These are phyloP conservation scores for Heliconius charithonia DNA, from an alignment of 2,888 invertebrate genomes.

Conservation along the genomic window DNA sequence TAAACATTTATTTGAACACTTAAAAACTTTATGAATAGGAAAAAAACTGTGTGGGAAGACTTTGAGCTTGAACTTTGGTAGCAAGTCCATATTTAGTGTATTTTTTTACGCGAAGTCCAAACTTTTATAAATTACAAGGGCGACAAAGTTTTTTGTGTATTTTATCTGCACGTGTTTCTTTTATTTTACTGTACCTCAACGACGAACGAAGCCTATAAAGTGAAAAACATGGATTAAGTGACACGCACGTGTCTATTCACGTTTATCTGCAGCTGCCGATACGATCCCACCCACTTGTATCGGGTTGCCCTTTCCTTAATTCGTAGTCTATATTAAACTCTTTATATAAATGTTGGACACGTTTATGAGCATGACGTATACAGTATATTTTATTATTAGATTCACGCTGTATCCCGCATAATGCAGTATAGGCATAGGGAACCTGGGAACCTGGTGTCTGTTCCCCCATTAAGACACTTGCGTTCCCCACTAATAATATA, in stretches of 20 bases:
- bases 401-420: no score
- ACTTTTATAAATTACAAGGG: neutral
- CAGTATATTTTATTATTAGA: neutral
- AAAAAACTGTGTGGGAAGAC: neutral
- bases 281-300: neutral
- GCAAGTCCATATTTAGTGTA: no score
- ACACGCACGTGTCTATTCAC: slow-evolving; percentile 11
- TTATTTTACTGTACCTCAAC: neutral
- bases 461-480: no score
- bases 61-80: no score
- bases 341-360: neutral
- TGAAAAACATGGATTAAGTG: neutral
- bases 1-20: neutral
- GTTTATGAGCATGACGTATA: neutral
- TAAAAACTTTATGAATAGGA: neutral
- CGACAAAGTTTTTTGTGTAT: neutral
- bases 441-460: no score
- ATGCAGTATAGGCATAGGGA: no score
- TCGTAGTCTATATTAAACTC: neutral
- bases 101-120: no score
- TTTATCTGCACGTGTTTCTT: neutral
- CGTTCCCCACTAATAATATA: no score
- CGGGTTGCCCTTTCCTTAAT: neutral
- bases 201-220: neutral
- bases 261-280: slow-evolving; percentile 1